A percentile compares a stretch with the other conserved stretches of the same genome.
Evolutionary conservation across 2,113 vertebrate genomes (phyloP).

Genomic region (Sardina pilchardus): DNA sequence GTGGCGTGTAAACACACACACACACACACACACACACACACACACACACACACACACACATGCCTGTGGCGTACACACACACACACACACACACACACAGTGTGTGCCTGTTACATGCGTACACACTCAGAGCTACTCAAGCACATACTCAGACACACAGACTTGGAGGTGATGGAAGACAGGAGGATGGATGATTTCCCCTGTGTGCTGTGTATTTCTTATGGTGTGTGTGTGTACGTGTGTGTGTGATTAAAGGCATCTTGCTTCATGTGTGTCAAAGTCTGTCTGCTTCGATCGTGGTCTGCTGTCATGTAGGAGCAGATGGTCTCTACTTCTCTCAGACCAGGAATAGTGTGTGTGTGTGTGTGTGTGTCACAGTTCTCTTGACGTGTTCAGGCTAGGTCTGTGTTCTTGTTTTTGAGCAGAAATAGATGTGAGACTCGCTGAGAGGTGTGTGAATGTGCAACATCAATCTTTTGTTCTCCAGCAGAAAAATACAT

Average conservation of each 20-base stretch:
- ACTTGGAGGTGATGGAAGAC: neutral
- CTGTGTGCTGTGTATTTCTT: neutral
- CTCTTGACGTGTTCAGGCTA: no score
- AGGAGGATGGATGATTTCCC: slow-evolving; percentile 22
- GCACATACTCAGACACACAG: neutral
- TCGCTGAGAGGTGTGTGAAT: no score
- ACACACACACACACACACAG: neutral
- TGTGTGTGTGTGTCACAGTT: slow-evolving; percentile 29
- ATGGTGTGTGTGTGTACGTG: neutral
- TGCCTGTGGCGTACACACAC: neutral
- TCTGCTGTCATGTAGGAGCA: no score
- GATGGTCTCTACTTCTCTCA: neutral
- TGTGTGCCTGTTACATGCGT: neutral
- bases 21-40: neutral
- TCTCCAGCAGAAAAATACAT: no score
- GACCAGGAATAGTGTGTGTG: slow-evolving; percentile 33
- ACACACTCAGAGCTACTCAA: neutral
- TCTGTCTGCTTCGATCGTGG: no score
- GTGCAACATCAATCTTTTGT: no score
- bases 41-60: neutral
- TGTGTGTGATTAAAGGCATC: neutral
- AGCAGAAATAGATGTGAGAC: no score
- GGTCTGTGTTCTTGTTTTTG: no score
- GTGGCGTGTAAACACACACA: no score
- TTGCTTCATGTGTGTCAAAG: neutral